Conservation (phyloP, 2,797 vertebrate species). For the Coreius guichenoti region DNA sequence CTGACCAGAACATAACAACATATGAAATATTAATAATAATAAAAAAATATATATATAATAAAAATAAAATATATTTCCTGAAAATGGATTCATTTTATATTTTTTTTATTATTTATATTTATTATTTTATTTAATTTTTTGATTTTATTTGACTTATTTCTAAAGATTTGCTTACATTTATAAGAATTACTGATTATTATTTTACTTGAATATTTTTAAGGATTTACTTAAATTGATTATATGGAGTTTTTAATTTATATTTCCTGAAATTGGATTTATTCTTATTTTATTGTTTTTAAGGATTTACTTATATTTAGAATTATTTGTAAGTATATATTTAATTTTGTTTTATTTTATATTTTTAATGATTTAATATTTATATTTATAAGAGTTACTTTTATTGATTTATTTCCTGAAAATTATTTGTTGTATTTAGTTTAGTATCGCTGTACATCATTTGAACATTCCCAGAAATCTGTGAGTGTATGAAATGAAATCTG, state of each 20-base stretch:
- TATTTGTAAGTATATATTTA: neutral
- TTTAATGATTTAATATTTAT: neutral
- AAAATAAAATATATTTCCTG: neutral
- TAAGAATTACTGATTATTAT: neutral
- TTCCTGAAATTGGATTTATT: no score
- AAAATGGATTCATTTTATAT: neutral
- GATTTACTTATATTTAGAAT: neutral
- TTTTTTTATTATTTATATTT: no score
- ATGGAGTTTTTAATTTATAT: no score
- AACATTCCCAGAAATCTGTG: neutral
- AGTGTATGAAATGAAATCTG: neutral
- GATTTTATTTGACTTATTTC: neutral
- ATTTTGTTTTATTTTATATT: neutral
- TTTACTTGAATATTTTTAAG: neutral
- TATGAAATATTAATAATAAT: neutral
- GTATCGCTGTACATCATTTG: neutral
- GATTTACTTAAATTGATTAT: neutral
- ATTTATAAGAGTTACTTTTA: neutral
- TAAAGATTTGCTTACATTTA: neutral
- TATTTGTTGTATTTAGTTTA: no score
- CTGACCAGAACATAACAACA: neutral
- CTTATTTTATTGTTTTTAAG: no score
- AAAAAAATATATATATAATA: no score
- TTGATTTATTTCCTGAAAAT: neutral
- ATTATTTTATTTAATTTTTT: neutral